Conservation (phyloP, 2,113 vertebrate genomes). For the Verasper variegatus region DNA sequence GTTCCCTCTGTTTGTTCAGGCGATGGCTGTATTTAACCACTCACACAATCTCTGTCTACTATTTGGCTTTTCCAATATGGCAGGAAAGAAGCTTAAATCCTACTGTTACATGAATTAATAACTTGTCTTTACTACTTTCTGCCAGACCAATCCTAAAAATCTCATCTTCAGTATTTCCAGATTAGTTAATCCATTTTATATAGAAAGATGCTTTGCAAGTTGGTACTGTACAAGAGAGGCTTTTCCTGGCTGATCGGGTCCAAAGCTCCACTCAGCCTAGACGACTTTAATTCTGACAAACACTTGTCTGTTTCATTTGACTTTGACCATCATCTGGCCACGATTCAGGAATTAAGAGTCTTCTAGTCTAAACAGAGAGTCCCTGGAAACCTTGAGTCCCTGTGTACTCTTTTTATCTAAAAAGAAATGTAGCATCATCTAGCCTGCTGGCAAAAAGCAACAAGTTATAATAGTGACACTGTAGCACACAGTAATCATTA, state of each 20-base stretch:
- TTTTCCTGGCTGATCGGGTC: constrained; percentile 40
- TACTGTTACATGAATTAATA: constrained; percentile 47
- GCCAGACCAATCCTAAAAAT: constrained; percentile 39
- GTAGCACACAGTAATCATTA: constrained; percentile 34
- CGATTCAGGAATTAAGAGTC: background rate
- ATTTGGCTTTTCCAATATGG: constrained; percentile 12
- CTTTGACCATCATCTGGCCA: background rate
- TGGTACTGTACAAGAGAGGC: constrained; percentile 42
- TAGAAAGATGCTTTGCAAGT: constrained; percentile 38
- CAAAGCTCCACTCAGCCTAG: constrained; percentile 29
- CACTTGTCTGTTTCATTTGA: constrained; percentile 13
- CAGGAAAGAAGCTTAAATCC: constrained; percentile 64
- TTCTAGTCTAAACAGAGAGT: constrained; percentile 8
- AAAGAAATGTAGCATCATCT: constrained; percentile 17
- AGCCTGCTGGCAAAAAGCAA: constrained; percentile 34
- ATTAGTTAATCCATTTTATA: constrained; percentile 47
- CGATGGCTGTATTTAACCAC: constrained; percentile 33
- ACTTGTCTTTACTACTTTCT: constrained; percentile 32
- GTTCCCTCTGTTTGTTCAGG: constrained; percentile 12
- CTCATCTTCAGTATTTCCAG: constrained; percentile 41
- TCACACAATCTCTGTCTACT: constrained; percentile 39
- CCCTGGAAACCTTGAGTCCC: background rate
- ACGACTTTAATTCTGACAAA: background rate
- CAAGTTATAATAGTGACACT: constrained; percentile 26
- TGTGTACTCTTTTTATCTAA: background rate